Base-by-base conservation (phyloP, 1,140 invertebrate genomes). In the Batillaria attramentaria region DNA sequence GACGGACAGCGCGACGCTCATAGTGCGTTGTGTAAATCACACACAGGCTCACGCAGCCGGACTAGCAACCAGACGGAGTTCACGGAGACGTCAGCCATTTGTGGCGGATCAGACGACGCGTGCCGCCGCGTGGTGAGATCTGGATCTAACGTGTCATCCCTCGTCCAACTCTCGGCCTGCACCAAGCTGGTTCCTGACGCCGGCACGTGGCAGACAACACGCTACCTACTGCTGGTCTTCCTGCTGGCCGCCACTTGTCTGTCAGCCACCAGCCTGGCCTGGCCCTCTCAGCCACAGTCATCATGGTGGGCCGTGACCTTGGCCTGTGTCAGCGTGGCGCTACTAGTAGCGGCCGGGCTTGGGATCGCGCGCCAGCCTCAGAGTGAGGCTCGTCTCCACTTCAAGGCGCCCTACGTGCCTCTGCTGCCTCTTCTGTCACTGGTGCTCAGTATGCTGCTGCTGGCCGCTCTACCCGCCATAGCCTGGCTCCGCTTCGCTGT, bases 401-500 rank as follows among this genome's bases (percentile, higher is more conserved):
- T 89, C 79, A 84, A 84, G 70, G 83, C 87, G 13, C 90, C 90
- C 6, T 87, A 88, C 37, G 86, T 91, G 24, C 90, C 90, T 16
- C 83, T 88, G 37, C 72, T 90, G 28, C 90, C 90, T 13, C 73
- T 89, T 10, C 46, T 87, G 13, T 84, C 85, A 1, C 81, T 90
- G 18, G 80, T 88, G 43, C 72, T 89, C 4, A 89, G 89, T 74
- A 83, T 87, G 37, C 85, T 88, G 50, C 81, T 91, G 68, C 81
- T 91, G 81, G 76, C 89, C 24, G 81, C 85, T 24, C 81, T 91
- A 41, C 86, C 89, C 33, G 77, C 69, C 46, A 80, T 78, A 42
- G 88, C 87, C n/a, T 91, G 90, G 89, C 66, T 89, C 6, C 83
- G 89, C 57, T 90, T 91, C 77, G 62, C 81, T 37, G n/a, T 90